Evolutionary conservation across 1,140 invertebrate species (phyloP).

Genomic region (Teleogryllus occipitalis): DNA sequence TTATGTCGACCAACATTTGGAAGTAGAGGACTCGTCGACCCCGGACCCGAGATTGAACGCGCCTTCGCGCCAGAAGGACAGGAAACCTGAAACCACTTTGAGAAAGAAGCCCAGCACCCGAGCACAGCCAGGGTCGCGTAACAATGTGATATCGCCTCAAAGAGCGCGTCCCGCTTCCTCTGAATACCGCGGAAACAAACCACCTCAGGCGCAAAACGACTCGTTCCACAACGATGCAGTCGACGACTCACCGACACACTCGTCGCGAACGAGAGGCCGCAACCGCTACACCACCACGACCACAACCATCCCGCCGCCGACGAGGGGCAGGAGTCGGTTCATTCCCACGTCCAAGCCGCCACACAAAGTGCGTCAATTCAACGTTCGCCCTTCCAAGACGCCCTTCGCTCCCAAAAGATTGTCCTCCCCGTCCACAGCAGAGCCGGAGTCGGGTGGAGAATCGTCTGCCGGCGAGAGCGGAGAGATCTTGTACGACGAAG

Average conservation of each 20-base stretch:
- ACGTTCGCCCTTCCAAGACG: conserved; percentile 13
- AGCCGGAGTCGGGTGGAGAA: not conserved
- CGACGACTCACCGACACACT: not conserved
- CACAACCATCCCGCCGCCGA: not conserved
- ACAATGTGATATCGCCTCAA: conserved; percentile 13
- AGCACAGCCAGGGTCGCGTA: conserved; percentile 16
- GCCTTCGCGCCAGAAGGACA: conserved; percentile 7
- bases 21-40: conserved; percentile 12
- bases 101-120: conserved; percentile 18
- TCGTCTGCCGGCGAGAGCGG: not conserved
- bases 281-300: not conserved
- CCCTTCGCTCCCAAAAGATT: conserved; percentile 10
- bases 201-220: not conserved
- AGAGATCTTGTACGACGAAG: not conserved
- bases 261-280: not conserved
- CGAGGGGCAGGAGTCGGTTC: conserved; percentile 7
- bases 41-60: not conserved
- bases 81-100: conserved; percentile 14
- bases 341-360: not conserved
- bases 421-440: not conserved
- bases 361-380: conserved; percentile 12
- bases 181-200: not conserved
- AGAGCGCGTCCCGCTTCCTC: not conserved
- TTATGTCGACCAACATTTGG: conserved; percentile 20
- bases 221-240: not conserved